Evolutionary conservation across 2,797 vertebrate species (phyloP).

Genomic region (Morelia viridis): DNA sequence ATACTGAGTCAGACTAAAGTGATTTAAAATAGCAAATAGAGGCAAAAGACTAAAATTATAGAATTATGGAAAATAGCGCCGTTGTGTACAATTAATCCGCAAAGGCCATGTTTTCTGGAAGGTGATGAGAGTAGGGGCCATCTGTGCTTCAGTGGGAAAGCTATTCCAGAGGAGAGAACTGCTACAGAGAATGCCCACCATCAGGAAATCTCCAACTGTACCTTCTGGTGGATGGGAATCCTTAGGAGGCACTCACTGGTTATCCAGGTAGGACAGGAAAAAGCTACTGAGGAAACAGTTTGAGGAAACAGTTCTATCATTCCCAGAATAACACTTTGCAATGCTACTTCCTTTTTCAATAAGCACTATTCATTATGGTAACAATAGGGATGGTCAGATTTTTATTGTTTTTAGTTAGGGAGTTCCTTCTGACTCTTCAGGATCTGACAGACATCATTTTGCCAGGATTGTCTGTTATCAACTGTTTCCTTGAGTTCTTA

Average conservation of each 20-base stretch:
- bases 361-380: not conserved
- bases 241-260: no score
- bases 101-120: not conserved
- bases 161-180: not conserved
- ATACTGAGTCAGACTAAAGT: not conserved
- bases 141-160: not conserved
- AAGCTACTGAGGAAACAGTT: not conserved
- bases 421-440: not conserved
- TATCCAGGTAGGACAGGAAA: not conserved
- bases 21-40: not conserved
- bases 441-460: not conserved
- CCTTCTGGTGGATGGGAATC: no score
- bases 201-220: not conserved
- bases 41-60: not conserved
- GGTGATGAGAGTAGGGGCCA: not conserved
- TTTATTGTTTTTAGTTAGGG: not conserved
- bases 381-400: not conserved
- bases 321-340: not conserved
- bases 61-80: not conserved
- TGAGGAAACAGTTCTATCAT: fast-evolving
- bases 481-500: not conserved
- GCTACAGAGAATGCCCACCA: not conserved
- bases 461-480: not conserved
- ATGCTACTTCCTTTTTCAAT: fast-evolving
- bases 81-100: not conserved